These are phyloP conservation scores for Orthosia gracilis DNA, from an alignment of 2,888 invertebrate species.

Conservation along the genomic window DNA sequence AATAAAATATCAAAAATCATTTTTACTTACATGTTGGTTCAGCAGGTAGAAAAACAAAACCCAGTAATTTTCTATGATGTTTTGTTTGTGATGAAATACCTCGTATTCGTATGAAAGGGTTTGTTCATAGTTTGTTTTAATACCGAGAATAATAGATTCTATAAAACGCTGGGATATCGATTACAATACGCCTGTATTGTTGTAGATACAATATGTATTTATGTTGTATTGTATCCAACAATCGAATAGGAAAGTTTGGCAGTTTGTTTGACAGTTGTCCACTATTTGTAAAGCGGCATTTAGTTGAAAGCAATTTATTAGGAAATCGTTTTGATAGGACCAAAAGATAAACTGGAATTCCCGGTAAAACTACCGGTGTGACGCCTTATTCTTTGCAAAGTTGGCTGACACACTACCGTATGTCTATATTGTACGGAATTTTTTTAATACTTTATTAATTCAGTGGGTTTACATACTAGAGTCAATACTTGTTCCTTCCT, in stretches of 20 bases:
- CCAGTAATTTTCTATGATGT: not conserved
- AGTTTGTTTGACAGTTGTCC: not conserved
- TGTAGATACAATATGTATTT: not conserved
- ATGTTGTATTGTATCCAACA: not conserved
- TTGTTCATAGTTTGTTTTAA: not conserved
- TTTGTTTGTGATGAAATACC: not conserved
- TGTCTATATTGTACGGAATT: too few relatives aligned
- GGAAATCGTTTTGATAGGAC: not conserved
- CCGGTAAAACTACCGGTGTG: too few relatives aligned
- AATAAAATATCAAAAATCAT: constrained; percentile 14
- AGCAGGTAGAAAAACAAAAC: not conserved
- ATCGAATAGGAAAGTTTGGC: not conserved
- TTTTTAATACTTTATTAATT: too few relatives aligned
- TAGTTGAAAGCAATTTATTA: not conserved
- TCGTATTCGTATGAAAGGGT: not conserved
- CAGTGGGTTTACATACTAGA: too few relatives aligned
- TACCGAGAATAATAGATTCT: not conserved
- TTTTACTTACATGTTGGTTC: not conserved
- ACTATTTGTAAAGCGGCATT: not conserved
- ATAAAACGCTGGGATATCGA: not conserved
- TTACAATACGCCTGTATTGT: not conserved
- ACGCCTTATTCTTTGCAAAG: too few relatives aligned
- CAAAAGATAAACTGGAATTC: not conserved
- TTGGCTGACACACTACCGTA: too few relatives aligned
- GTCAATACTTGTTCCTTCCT: too few relatives aligned